Base-by-base conservation (phyloP, 2,888 invertebrate species). In the Euzetes globulus region DNA sequence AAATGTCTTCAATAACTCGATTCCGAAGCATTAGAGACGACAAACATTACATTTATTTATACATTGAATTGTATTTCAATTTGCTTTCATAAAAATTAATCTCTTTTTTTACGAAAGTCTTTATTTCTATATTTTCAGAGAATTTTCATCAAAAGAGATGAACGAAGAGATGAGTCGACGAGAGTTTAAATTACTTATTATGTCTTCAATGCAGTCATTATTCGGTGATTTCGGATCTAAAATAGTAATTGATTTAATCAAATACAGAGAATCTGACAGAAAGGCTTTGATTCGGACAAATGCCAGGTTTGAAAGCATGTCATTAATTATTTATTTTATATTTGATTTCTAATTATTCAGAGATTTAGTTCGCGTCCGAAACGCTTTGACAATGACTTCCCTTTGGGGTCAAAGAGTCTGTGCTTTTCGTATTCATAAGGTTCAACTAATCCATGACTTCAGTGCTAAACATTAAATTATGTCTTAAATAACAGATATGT, bases 161-260 rank as follows among this genome's bases (percentile, higher is more conserved):
- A 27, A 58, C 4, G 13, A 27, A 25, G 27, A 25, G 13, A 58
- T 58, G 2, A 29, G 29, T 58, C 1, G 27, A 17, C 70, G 70
- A 37, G 41, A 70, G 19, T 70, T 70, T 27, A 70, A 70, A 70
- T 19, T 70, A n/a, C 41, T 70, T 2, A 70, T 70, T 9, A 41
- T 70, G 45, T 33, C 29, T 37, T 29, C 73, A 13, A 70, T 73
- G 2, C 27, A 65, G 22, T 29, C 68, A 55, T 29, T 73, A 15
- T 73, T 73, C 17, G 73, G 73, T 27, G 73, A 73, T 27, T 27
- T 58, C 19, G 73, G 73, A 27, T 22, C 27, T 1, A 55, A 47
- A 22, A 73, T 73, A 19, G 29, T 37, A 25, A 47, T 73, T 25
- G 73, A 73, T 45, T 55, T 73, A 25, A 29, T 73, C 11, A 73